Percentiles rank a stretch among this genome's conserved stretches.
Conservation (phyloP, 2,113 vertebrate species). For the Datnioides undecimradiatus region DNA sequence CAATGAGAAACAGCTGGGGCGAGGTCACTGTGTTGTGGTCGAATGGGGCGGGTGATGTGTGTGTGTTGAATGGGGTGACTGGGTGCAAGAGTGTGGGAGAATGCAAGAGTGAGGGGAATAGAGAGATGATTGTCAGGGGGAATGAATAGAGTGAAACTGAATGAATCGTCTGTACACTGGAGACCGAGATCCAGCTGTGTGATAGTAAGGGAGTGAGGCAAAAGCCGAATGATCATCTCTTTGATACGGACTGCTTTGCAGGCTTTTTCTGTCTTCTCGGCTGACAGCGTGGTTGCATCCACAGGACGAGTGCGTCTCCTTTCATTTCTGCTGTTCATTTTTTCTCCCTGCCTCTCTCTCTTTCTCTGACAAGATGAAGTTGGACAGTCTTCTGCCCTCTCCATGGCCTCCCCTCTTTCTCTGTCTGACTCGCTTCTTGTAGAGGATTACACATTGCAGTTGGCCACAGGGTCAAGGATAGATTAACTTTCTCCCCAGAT, state of each 20-base stretch:
- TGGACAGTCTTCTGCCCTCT: conserved; percentile 59
- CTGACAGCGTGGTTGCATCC: conserved; percentile 22
- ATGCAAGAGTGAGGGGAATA: conserved; percentile 45
- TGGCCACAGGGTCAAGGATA: conserved; percentile 62
- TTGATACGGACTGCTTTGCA: conserved; percentile 29
- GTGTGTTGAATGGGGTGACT: conserved; percentile 9
- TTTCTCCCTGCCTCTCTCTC: conserved; percentile 43
- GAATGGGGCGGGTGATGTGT: conserved; percentile 4
- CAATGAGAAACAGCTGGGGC: conserved; percentile 60
- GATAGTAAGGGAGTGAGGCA: conserved; percentile 29
- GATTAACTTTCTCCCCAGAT: conserved; percentile 66
- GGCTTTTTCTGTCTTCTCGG: conserved; percentile 27
- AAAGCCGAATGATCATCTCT: conserved; percentile 37
- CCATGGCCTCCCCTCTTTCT: conserved; percentile 45
- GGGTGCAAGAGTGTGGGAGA: conserved; percentile 43
- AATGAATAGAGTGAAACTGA: conserved; percentile 55
- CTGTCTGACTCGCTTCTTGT: conserved; percentile 51
- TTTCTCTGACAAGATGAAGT: conserved; percentile 65
- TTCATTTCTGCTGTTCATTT: conserved; percentile 38
- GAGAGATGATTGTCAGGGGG: conserved; percentile 56
- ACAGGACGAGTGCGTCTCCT: conserved; percentile 14
- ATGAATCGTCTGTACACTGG: conserved; percentile 47
- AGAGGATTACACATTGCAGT: conserved; percentile 59
- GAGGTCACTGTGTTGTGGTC: conserved; percentile 58
- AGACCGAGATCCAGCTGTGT: conserved; percentile 52